Evolutionary conservation across 2,797 vertebrate species (phyloP).

Genomic region (Danio jaintianensis): DNA sequence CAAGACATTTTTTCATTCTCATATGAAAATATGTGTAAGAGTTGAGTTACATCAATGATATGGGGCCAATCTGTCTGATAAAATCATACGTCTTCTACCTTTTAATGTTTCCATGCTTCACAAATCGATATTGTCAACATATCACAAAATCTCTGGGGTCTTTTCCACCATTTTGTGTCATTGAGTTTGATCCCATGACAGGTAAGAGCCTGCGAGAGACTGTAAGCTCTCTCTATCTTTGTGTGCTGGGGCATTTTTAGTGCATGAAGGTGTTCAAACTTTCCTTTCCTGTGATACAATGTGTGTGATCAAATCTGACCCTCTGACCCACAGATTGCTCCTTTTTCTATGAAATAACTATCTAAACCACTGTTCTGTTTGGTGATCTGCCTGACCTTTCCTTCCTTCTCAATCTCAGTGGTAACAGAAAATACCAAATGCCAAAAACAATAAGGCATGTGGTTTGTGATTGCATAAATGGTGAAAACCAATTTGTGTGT

Average conservation of each 20-base stretch:
- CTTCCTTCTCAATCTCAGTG: constrained; percentile 25
- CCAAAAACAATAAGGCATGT: constrained; percentile 11
- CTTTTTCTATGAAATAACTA: constrained; percentile 31
- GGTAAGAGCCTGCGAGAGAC: constrained; percentile 78
- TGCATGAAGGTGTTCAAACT: constrained; percentile 55
- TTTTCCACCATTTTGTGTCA: constrained; percentile 73
- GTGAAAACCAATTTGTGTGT: constrained; percentile 21
- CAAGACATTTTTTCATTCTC: constrained; percentile 10
- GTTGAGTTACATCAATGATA: neutral
- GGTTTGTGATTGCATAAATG: neutral
- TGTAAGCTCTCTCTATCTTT: constrained; percentile 29
- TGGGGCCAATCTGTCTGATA: neutral
- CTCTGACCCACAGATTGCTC: constrained; percentile 28
- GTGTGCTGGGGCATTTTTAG: constrained; percentile 39
- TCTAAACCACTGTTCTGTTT: constrained; percentile 16
- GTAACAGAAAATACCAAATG: neutral
- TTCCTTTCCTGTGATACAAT: constrained; percentile 24
- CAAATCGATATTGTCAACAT: constrained; percentile 62
- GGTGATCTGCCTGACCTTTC: constrained; percentile 39
- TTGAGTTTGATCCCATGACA: constrained; percentile 70
- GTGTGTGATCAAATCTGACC: constrained; percentile 29
- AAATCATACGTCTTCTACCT: constrained; percentile 38
- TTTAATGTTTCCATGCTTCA: constrained; percentile 43
- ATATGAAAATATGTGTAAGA: neutral
- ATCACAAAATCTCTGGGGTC: constrained; percentile 69